Evolutionary conservation across 2,888 invertebrate species (phyloP).

Genomic region (Beris morrisii): DNA sequence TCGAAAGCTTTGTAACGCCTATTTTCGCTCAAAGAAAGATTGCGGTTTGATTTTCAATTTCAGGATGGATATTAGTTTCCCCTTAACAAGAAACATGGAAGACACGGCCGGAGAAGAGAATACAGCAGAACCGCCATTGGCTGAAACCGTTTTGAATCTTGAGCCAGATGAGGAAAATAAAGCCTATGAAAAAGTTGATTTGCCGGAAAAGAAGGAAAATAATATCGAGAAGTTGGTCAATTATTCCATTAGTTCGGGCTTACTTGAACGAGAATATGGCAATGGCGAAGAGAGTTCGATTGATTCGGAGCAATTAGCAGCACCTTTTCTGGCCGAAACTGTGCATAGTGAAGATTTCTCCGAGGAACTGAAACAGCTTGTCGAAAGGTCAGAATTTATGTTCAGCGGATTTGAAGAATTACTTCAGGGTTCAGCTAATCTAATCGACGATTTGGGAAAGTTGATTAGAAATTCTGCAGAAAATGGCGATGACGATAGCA

Average conservation of each 20-base stretch:
- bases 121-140: too few relatives aligned
- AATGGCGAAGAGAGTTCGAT: too few relatives aligned
- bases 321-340: background rate
- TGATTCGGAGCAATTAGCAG: background rate
- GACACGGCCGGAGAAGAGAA: too few relatives aligned
- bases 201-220: conserved; percentile 1
- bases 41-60: too few relatives aligned
- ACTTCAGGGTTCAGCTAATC: background rate
- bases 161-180: too few relatives aligned
- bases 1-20: too few relatives aligned
- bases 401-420: conserved; percentile 19
- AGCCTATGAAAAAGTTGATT: background rate
- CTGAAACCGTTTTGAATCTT: too few relatives aligned
- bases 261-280: too few relatives aligned
- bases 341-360: background rate
- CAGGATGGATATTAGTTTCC: too few relatives aligned
- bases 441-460: conserved; percentile 11
- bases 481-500: background rate
- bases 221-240: too few relatives aligned
- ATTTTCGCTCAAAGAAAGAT: too few relatives aligned
- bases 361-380: background rate
- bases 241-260: background rate
- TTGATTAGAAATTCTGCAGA: background rate
- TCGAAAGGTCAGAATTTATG: conserved; percentile 8
- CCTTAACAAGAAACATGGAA: too few relatives aligned